These are phyloP conservation scores for Epizoanthus illoricatus DNA, from an alignment of 92 coral and sea anemone genomes.

Conservation along the genomic window DNA sequence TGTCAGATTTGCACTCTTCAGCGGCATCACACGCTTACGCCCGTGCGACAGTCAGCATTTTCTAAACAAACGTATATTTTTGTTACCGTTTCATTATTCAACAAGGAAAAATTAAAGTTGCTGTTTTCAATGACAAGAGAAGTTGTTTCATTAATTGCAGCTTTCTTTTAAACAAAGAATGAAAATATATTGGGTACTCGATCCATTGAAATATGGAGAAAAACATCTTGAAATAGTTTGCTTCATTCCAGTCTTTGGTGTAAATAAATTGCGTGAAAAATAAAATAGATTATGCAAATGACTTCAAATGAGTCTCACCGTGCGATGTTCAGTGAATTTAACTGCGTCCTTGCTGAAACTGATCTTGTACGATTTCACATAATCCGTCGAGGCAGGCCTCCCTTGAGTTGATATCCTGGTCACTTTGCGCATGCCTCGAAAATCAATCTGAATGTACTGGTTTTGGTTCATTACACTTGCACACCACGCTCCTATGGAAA, in stretches of 20 bases:
- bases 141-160: no score
- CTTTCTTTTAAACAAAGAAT: no score
- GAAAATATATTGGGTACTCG: no score
- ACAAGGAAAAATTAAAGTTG: no score
- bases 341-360: constrained; percentile 74
- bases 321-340: constrained; percentile 60
- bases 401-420: constrained; percentile 87
- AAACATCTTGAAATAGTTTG: no score
- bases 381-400: constrained; percentile 83
- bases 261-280: neutral
- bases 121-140: no score
- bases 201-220: no score
- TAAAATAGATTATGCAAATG: neutral
- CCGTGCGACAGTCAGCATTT: no score
- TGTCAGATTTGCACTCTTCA: neutral
- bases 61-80: no score
- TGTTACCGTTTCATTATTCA: no score
- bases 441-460: constrained; percentile 80
- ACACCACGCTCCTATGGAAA: constrained; percentile 84
- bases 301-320: constrained; percentile 43
- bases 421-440: constrained; percentile 82
- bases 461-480: constrained; percentile 65
- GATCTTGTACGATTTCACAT: constrained; percentile 64
- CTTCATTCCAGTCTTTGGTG: no score
- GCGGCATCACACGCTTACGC: no score